Base-by-base conservation (phyloP, 2,888 invertebrate genomes). In the Dioctria rufipes region DNA sequence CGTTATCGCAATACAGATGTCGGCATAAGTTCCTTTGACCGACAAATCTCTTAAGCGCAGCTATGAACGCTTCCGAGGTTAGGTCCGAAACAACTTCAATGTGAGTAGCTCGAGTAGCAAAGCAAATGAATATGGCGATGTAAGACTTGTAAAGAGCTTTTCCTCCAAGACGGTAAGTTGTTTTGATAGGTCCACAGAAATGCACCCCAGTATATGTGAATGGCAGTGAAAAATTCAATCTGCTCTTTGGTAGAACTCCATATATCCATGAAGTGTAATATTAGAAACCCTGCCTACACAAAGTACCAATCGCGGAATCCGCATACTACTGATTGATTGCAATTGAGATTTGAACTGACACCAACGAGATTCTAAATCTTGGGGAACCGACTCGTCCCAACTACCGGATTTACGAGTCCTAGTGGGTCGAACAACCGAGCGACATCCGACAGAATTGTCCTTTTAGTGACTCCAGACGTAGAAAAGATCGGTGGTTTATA, bases 101-200 rank as follows among this genome's bases (percentile, higher is more conserved):
- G 13, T 84, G 83, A 8, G 84, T 49, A 58, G 79, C 83, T 5
- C 13, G 13, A 4, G 69, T 71, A 2, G 13, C 5, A 43, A 84
- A 80, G 58, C 84, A 84, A 3, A 83, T 69, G 65, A 83, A 84
- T 25, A 83, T 63, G 9, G 81, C 83, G n/a, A 83, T 80, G 49
- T 83, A 84, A 0, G 77, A 67, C 75, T n/a, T 84, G 3, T 60
- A 51, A 3, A 63, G 84, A 3, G 84, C 78, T 3, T 81, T 58
- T 5, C 65, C 80, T 85, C 86, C 1, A 25, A 25, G 25, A 25
- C 25, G 25, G 25, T 25, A 25, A 25, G 25, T 25, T 25, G 25
- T 25, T 25, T 25, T 25, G 25, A 25, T 25, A 25, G 25, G 25
- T 25, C 25, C 25, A 25, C 25, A 25, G 2, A 85, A 2, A 84